These are phyloP conservation scores for Peribatodes rhomboidaria DNA, from an alignment of 2,888 invertebrate genomes.

Conservation along the genomic window DNA sequence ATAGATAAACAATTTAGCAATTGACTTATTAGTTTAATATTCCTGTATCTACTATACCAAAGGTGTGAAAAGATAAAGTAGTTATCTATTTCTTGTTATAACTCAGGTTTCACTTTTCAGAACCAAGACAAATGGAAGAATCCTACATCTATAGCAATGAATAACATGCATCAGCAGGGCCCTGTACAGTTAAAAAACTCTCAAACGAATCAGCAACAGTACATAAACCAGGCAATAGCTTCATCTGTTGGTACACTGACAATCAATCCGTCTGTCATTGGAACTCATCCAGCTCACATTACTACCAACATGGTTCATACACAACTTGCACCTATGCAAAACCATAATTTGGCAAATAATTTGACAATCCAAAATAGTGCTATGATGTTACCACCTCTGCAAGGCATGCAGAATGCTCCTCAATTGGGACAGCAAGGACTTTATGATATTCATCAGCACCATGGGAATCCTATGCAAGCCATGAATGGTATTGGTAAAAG, in stretches of 20 bases:
- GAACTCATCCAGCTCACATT: slow-evolving; percentile 79
- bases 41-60: background rate
- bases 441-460: slow-evolving; percentile 83
- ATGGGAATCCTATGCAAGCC: slow-evolving; percentile 80
- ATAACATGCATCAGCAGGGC: slow-evolving; percentile 87
- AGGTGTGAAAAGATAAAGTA: background rate
- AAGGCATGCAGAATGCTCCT: slow-evolving; percentile 83
- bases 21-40: background rate
- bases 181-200: slow-evolving; percentile 80
- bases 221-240: slow-evolving; percentile 79
- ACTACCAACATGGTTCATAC: slow-evolving; percentile 85
- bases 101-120: slow-evolving; percentile 80
- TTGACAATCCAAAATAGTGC: slow-evolving; percentile 79
- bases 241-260: slow-evolving; percentile 81
- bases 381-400: slow-evolving; percentile 82
- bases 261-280: slow-evolving; percentile 81
- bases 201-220: slow-evolving; percentile 85
- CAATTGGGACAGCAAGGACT: slow-evolving; percentile 83
- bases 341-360: slow-evolving; percentile 79
- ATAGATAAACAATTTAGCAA: background rate
- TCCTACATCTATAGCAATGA: slow-evolving; percentile 87
- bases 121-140: slow-evolving; percentile 96
- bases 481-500: slow-evolving; percentile 84
- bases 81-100: slow-evolving; percentile 1
- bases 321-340: slow-evolving; percentile 83